A percentile compares a stretch with the other conserved stretches of the same genome.
Evolutionary conservation across 2,888 invertebrate genomes (phyloP).

Genomic region (Xestia rhomboidea): DNA sequence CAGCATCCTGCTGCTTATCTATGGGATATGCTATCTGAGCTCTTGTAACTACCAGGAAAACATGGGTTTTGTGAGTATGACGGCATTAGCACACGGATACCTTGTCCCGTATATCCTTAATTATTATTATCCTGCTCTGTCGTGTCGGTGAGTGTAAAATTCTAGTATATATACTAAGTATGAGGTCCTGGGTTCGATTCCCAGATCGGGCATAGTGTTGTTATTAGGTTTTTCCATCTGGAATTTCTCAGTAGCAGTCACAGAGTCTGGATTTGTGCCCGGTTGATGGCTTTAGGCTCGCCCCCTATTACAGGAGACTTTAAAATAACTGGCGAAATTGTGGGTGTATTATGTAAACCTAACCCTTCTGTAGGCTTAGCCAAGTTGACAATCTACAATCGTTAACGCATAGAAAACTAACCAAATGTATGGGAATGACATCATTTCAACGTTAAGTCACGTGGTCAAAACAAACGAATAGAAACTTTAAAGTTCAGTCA

Average conservation of each 20-base stretch:
- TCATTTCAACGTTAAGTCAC: no score
- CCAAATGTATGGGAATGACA: no score
- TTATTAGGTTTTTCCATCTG: background rate
- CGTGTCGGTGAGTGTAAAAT: background rate
- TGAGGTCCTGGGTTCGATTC: background rate
- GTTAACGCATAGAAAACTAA: no score
- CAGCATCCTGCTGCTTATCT: background rate
- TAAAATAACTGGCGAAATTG: background rate
- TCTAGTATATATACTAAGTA: background rate
- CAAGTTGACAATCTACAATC: no score
- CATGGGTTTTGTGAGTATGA: conserved; percentile 15
- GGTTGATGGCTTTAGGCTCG: background rate
- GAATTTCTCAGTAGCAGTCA: background rate
- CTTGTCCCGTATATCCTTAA: background rate
- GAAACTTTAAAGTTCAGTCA: no score
- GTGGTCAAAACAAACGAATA: no score
- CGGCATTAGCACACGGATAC: conserved; percentile 18
- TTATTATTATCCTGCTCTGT: background rate
- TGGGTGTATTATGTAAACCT: background rate
- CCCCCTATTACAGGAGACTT: background rate
- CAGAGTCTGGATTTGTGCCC: background rate
- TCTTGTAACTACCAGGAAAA: conserved; percentile 28
- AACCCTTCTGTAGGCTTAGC: background rate
- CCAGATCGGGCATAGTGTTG: background rate
- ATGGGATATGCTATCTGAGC: conserved; percentile 4